A percentile compares a stretch with the other conserved stretches of the same genome.
Conservation (phyloP, 2,888 invertebrate genomes). For the Hirtodrosophila duncani region DNA sequence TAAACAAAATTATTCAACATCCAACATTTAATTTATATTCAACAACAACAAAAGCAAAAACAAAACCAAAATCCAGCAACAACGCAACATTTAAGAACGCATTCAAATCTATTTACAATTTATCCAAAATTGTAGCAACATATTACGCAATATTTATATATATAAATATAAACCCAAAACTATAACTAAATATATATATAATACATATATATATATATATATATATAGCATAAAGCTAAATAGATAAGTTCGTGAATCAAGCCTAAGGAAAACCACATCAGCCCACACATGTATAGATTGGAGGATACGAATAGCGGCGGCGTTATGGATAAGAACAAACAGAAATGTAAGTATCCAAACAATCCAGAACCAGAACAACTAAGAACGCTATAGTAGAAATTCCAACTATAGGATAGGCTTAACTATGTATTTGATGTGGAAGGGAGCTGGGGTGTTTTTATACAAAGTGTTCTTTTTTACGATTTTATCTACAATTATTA, state of each 20-base stretch:
- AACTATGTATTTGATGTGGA: too few relatives aligned
- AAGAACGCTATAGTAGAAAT: neutral
- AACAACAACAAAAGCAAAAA: slow-evolving; percentile 16
- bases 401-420: too few relatives aligned
- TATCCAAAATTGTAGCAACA: slow-evolving; percentile 37
- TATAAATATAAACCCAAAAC: slow-evolving; percentile 9
- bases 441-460: too few relatives aligned
- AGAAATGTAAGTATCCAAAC: slow-evolving; percentile 73
- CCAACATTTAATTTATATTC: slow-evolving; percentile 21
- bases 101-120: slow-evolving; percentile 19
- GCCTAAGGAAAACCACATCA: slow-evolving; percentile 22
- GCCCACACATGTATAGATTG: slow-evolving; percentile 77
- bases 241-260: neutral
- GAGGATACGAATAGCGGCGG: slow-evolving; percentile 76
- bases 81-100: neutral
- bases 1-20: too few relatives aligned
- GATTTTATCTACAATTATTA: too few relatives aligned
- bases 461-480: too few relatives aligned
- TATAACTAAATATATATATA: slow-evolving; percentile 17
- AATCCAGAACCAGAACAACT: neutral
- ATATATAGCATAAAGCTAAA: slow-evolving; percentile 21
- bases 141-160: slow-evolving; percentile 50
- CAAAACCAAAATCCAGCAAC: slow-evolving; percentile 38
- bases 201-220: slow-evolving; percentile 19
- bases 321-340: slow-evolving; percentile 78